Evolutionary conservation across 2,113 vertebrate species (phyloP).

Genomic region (Ranitomeya variabilis): DNA sequence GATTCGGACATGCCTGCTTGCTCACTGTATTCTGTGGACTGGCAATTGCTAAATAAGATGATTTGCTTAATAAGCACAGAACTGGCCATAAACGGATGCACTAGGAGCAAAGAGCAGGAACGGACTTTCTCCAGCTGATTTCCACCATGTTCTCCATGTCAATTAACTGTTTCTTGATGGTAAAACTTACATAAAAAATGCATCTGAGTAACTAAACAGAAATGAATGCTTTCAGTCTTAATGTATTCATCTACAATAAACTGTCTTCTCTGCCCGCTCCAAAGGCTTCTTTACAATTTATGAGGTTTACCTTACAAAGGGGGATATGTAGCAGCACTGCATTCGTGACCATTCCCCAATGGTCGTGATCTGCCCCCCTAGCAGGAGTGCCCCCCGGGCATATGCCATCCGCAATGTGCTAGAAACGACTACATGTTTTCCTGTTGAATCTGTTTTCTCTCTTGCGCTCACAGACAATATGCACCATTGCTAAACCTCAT

Average conservation of each 20-base stretch:
- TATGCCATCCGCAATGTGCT: not conserved
- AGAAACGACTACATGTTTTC: not conserved
- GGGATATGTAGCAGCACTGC: too few relatives aligned
- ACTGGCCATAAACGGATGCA: not conserved
- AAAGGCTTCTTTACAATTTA: too few relatives aligned
- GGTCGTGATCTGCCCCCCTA: too few relatives aligned
- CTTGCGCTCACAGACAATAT: not conserved
- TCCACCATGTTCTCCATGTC: not conserved
- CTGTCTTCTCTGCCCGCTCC: not conserved
- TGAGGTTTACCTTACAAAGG: too few relatives aligned
- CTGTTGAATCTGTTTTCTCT: not conserved
- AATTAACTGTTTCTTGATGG: not conserved
- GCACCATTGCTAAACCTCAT: not conserved
- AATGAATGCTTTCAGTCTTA: not conserved
- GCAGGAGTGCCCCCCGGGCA: too few relatives aligned
- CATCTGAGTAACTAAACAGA: not conserved
- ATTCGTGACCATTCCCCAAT: too few relatives aligned
- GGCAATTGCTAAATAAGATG: not conserved
- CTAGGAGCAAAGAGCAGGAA: not conserved
- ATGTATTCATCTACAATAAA: not conserved
- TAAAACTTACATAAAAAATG: not conserved
- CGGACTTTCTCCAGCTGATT: not conserved
- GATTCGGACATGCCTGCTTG: not conserved
- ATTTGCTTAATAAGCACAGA: not conserved
- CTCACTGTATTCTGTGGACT: not conserved